Percentiles rank a stretch among this genome's conserved stretches.
Evolutionary conservation across 2,113 vertebrate genomes (phyloP).

Genomic region (Ancistrus triradiatus): DNA sequence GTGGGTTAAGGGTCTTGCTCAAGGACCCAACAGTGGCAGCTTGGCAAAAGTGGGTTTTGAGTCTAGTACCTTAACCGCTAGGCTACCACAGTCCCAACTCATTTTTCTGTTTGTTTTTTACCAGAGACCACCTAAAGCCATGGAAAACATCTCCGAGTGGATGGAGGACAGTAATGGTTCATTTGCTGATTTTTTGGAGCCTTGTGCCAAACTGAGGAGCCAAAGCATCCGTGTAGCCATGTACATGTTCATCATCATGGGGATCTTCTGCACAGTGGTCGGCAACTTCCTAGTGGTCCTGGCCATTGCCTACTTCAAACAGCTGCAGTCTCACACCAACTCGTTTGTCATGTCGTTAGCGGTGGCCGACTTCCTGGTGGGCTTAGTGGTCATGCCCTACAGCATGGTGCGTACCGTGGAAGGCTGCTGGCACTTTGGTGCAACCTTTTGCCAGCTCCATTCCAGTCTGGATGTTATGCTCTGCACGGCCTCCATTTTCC

Average conservation of each 20-base stretch:
- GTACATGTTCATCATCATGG: conserved; percentile 60
- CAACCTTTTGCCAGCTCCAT: conserved; percentile 68
- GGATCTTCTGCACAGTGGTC: conserved; percentile 66
- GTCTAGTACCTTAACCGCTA: no score
- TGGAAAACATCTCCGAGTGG: conserved; percentile 60
- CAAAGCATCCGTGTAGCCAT: conserved; percentile 52
- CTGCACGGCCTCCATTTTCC: conserved; percentile 75
- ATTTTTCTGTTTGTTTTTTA: conserved; percentile 41
- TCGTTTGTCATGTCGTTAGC: conserved; percentile 72
- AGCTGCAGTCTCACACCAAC: conserved; percentile 71
- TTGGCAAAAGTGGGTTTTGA: no score
- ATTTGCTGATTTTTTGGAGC: conserved; percentile 37
- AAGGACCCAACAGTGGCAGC: no score
- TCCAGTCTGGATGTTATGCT: conserved; percentile 77
- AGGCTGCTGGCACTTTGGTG: conserved; percentile 72
- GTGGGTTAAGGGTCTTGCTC: no score
- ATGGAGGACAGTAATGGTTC: conserved; percentile 51
- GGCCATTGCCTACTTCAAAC: conserved; percentile 72
- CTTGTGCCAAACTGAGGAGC: conserved; percentile 55
- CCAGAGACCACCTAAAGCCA: conserved; percentile 45
- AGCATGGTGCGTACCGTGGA: conserved; percentile 75
- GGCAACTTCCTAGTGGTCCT: conserved; percentile 74
- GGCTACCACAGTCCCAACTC: no score
- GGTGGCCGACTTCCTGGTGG: conserved; percentile 74
- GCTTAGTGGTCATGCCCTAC: conserved; percentile 74